These are phyloP conservation scores for Chirona hameri DNA, from an alignment of 2,888 invertebrate genomes.

Conservation along the genomic window DNA sequence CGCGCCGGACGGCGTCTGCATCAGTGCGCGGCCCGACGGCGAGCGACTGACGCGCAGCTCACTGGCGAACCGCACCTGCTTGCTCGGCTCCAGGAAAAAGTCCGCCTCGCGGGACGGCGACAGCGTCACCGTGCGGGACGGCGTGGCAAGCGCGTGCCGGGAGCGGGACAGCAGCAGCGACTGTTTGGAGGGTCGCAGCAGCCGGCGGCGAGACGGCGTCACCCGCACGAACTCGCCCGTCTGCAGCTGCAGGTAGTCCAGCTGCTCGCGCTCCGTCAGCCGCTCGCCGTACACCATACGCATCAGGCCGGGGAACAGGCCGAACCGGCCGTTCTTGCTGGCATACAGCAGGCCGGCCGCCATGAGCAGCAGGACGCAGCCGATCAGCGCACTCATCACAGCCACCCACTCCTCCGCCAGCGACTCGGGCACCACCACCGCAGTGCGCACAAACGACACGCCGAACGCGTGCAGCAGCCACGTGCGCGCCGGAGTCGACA, in stretches of 20 bases:
- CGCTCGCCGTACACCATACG: slow-evolving; percentile 3
- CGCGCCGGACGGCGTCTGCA: background rate
- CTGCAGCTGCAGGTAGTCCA: slow-evolving; percentile 26
- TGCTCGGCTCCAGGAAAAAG: slow-evolving; percentile 9
- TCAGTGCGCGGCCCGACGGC: slow-evolving; percentile 9
- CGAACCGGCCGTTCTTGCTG: background rate
- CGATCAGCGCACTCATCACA: background rate
- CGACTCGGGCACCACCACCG: background rate
- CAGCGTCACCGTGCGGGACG: background rate
- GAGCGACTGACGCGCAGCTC: background rate
- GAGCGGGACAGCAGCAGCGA: background rate
- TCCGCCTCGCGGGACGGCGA: slow-evolving; percentile 1
- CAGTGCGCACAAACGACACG: slow-evolving; percentile 2
- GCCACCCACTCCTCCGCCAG: slow-evolving; percentile 27
- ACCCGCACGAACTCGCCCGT: slow-evolving; percentile 4
- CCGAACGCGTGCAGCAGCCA: slow-evolving; percentile 29
- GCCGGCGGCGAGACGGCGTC: slow-evolving; percentile 8
- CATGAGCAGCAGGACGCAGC: background rate
- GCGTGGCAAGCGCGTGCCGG: slow-evolving; percentile 1
- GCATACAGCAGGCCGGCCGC: background rate
- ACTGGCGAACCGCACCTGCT: slow-evolving; percentile 4
- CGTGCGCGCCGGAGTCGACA: background rate
- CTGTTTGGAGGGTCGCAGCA: slow-evolving; percentile 22
- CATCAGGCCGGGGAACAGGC: slow-evolving; percentile 1
- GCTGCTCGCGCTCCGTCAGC: background rate